These are phyloP conservation scores for Balaeniceps rex DNA, from an alignment of 2,113 vertebrate species.

Conservation along the genomic window DNA sequence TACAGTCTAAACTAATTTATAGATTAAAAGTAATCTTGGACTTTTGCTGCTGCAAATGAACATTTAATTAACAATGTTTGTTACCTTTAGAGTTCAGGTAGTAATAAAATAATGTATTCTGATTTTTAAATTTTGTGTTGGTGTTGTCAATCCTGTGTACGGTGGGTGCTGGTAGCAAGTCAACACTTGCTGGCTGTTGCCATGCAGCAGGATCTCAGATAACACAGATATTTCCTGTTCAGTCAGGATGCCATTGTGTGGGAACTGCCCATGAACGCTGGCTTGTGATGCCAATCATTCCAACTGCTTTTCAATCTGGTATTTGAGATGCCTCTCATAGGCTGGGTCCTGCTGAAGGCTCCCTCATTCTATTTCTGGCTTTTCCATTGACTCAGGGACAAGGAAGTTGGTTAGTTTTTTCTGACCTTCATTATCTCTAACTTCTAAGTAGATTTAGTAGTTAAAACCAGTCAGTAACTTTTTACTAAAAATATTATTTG, in stretches of 20 bases:
- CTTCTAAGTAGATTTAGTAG: background rate
- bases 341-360: background rate
- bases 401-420: background rate
- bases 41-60: background rate
- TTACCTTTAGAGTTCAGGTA: background rate
- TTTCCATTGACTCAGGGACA: background rate
- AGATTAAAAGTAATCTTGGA: background rate
- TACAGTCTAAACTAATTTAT: background rate
- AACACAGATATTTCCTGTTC: background rate
- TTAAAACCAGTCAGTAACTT: background rate
- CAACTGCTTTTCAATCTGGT: background rate
- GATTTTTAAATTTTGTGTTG: background rate
- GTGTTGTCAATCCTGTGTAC: rapidly evolving
- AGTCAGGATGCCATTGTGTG: background rate
- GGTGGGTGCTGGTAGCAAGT: background rate
- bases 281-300: background rate
- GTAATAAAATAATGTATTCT: background rate
- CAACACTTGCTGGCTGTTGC: background rate
- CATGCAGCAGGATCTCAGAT: background rate
- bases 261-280: background rate
- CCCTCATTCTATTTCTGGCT: background rate
- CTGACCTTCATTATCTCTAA: background rate
- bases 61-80: background rate
- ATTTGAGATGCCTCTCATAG: background rate
- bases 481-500: background rate